Evolutionary conservation across 1,140 invertebrate genomes (phyloP).

Genomic region (Drosophila bocqueti): DNA sequence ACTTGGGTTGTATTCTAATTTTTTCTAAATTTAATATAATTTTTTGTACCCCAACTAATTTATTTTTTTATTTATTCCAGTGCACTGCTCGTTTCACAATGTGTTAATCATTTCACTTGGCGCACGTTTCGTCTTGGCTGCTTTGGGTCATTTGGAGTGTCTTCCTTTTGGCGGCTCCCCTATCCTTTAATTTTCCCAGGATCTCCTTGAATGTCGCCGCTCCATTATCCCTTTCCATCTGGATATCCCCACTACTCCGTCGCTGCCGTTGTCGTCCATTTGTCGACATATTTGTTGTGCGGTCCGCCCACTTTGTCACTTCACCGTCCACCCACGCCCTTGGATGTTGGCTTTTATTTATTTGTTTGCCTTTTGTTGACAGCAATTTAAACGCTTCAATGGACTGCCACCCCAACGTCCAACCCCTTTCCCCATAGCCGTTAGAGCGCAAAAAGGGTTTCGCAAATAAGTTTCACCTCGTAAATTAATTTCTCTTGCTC

Average conservation of each 20-base stretch:
- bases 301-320: constrained; percentile 61
- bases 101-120: constrained; percentile 75
- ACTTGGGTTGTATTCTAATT: neutral
- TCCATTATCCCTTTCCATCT: neutral
- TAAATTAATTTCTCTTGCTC: constrained; percentile 74
- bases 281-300: constrained; percentile 71
- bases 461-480: constrained; percentile 81
- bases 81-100: constrained; percentile 24
- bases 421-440: constrained; percentile 17
- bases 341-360: constrained; percentile 74
- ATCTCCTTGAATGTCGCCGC: neutral
- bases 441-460: constrained; percentile 74
- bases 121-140: constrained; percentile 63
- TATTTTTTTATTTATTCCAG: neutral
- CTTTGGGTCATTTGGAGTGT: constrained; percentile 67
- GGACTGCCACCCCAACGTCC: constrained; percentile 34
- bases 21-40: neutral
- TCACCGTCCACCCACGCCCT: constrained; percentile 32
- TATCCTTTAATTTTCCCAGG: constrained; percentile 8
- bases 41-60: fast-evolving
- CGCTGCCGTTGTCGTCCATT: constrained; percentile 43
- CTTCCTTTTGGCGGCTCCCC: constrained; percentile 15
- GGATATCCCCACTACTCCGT: neutral
- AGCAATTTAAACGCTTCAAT: constrained; percentile 83
- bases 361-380: constrained; percentile 82